Conservation (phyloP, 2,888 invertebrate species). For the Ditula angustiorana region DNA sequence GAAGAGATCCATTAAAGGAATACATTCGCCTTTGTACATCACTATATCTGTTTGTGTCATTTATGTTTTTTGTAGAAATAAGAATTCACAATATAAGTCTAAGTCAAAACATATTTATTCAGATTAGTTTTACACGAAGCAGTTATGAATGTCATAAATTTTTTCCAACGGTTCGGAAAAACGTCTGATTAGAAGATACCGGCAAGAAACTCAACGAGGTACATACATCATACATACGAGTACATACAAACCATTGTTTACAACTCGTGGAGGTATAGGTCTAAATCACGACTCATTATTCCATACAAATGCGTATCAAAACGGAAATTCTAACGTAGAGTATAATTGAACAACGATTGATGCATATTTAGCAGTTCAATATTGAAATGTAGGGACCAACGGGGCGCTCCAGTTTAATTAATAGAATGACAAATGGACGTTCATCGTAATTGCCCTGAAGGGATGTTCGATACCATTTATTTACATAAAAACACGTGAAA, state of each 20-base stretch:
- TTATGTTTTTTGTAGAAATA: no score
- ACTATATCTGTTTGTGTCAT: no score
- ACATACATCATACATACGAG: no score
- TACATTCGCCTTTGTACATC: no score
- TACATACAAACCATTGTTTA: slow-evolving; percentile 6
- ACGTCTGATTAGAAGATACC: no score
- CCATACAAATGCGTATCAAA: slow-evolving; percentile 9
- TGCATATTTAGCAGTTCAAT: slow-evolving; percentile 34
- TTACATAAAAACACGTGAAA: slow-evolving; percentile 23
- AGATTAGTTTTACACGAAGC: no score
- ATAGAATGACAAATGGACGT: slow-evolving; percentile 19
- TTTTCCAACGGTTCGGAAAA: no score
- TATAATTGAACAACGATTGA: slow-evolving; percentile 36
- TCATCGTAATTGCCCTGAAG: slow-evolving; percentile 14
- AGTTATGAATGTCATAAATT: no score
- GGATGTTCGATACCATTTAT: slow-evolving; percentile 16
- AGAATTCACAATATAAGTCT: no score
- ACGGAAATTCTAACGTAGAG: slow-evolving; percentile 18
- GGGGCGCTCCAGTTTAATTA: slow-evolving; percentile 14
- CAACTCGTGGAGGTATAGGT: background rate
- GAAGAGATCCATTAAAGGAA: no score
- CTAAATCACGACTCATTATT: slow-evolving; percentile 8
- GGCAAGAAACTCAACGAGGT: no score
- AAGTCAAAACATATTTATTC: no score
- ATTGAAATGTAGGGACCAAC: slow-evolving; percentile 25